Evolutionary conservation across 2,113 vertebrate genomes (phyloP).

Genomic region (Halcyon senegalensis): DNA sequence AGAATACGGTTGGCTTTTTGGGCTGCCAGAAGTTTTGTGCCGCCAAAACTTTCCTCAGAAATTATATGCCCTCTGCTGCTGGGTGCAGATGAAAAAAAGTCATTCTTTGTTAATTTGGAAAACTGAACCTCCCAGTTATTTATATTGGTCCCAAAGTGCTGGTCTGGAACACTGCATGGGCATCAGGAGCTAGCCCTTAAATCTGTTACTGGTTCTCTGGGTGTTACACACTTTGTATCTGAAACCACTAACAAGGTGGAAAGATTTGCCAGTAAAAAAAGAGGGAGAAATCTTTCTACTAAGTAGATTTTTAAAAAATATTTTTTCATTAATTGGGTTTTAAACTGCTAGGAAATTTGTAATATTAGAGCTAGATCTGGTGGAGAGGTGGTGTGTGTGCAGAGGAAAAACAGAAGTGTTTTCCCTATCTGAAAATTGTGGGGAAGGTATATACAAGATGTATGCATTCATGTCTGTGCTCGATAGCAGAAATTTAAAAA

Average conservation of each 20-base stretch:
- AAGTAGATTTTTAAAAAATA: neutral
- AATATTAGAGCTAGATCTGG: neutral
- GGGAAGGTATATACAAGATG: neutral
- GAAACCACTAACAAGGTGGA: neutral
- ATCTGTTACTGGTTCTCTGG: neutral
- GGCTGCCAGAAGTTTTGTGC: too few species aligned
- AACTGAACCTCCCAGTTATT: neutral
- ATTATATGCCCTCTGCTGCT: neutral
- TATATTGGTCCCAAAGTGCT: slow-evolving; percentile 5
- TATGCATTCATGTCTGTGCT: neutral
- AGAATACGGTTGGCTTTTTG: too few species aligned
- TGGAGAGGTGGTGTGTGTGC: neutral
- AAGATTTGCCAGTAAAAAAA: neutral
- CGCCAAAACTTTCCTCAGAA: neutral
- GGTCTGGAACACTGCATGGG: neutral
- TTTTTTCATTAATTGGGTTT: neutral
- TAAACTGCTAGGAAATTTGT: neutral
- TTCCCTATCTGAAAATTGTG: neutral
- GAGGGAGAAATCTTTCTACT: neutral
- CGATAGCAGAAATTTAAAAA: neutral
- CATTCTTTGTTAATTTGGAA: neutral
- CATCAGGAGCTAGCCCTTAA: neutral
- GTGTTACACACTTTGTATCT: neutral
- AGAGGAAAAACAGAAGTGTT: neutral
- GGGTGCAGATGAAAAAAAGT: neutral